Conservation (phyloP, 2,888 invertebrate species). For the Tholera decimalis region DNA sequence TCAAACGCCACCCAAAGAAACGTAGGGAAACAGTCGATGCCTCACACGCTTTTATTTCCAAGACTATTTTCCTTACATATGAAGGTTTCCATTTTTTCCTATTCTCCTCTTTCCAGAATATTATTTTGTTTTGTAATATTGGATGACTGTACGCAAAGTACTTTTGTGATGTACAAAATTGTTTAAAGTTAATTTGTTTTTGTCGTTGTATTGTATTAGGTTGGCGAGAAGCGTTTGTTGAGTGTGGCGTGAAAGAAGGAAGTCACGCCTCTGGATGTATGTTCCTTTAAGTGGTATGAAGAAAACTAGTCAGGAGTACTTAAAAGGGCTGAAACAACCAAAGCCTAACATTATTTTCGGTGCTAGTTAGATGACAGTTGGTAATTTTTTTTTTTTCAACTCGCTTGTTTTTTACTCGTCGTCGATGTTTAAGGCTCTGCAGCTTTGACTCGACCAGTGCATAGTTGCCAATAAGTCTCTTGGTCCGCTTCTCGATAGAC, state of each 20-base stretch:
- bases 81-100: constrained; percentile 66
- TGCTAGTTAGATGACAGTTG: too few relatives aligned
- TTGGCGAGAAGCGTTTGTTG: constrained; percentile 18
- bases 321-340: too few relatives aligned
- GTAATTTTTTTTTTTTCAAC: too few relatives aligned
- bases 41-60: constrained; percentile 68
- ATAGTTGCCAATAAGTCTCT: too few relatives aligned
- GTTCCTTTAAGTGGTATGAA: not conserved
- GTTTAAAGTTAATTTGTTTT: constrained; percentile 60
- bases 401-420: too few relatives aligned
- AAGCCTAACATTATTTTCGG: too few relatives aligned
- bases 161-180: constrained; percentile 64
- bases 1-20: constrained; percentile 85
- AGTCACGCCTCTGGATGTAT: not conserved
- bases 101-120: constrained; percentile 57
- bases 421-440: too few relatives aligned
- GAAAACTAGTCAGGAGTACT: not conserved
- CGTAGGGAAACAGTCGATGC: constrained; percentile 73
- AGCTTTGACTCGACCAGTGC: too few relatives aligned
- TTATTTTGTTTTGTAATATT: constrained; percentile 68
- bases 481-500: too few relatives aligned
- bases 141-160: constrained; percentile 62
- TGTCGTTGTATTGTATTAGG: constrained; percentile 52
- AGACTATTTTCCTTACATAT: constrained; percentile 63
- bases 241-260: constrained; percentile 6